Base-by-base conservation (phyloP, 35 echinoderm and acorn worm species). In the Lytechinus variegatus region DNA sequence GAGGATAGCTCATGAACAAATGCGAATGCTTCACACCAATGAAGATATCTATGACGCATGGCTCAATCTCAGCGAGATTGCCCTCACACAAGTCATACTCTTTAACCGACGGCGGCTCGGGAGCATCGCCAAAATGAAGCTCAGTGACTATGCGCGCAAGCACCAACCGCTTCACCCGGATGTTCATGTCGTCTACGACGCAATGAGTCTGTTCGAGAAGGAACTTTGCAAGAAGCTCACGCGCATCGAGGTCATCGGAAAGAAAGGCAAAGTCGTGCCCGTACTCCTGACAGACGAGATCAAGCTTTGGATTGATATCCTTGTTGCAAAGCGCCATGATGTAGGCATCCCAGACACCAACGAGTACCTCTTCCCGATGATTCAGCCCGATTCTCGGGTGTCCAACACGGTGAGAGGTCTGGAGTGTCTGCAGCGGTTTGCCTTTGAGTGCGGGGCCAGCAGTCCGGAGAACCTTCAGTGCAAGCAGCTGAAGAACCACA, bases 401-500 rank as follows among this genome's bases (percentile, higher is more conserved):
- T 93, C 92, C 53, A 93, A 55, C 86, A 27, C 96, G 87, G 28
- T 87, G 94, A 19, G 95, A 96, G 79, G 97, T 91, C 12, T 95
- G 71, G 21, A 96, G 95, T 95, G 92, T 55, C 29, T 97, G 27
- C 94, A 86, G 27, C 95, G 96, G 86, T 94, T 91, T 93, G 96
- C 97, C 16, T 60, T 89, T 19, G 92, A 94, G 24, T 95, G 89
- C 94, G 94, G 95, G 5, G 96, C 95, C 21, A 98, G 95, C 56
- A 92, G 61, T 90, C 97, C 97, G 27, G 94, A 95, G 91, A 29
- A 87, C 24, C 79, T 98, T 19, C 14, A 97, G 92, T 66, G 94
- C 95, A 92, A 96, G 96, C 27, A 94, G 87, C 54, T 95, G 94
- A 96, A 60, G 97, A 98, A 89, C 27, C 97, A 98, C 86, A 95